These are phyloP conservation scores for Volucella inanis DNA, from an alignment of 2,888 invertebrate species.

Conservation along the genomic window DNA sequence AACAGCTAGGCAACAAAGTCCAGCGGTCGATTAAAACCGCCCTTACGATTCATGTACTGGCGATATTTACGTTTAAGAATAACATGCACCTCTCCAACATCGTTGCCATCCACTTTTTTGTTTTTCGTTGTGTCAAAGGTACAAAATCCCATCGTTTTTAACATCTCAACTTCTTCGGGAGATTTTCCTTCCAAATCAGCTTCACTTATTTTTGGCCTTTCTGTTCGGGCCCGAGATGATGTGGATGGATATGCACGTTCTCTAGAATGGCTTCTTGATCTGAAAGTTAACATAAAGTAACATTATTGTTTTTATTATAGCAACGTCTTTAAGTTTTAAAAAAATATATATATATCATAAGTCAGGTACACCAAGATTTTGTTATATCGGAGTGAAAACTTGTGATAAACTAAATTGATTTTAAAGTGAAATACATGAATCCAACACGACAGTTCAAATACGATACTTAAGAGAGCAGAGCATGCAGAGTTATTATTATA, in stretches of 20 bases:
- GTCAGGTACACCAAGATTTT: no score
- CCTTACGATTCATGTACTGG: constrained; percentile 99
- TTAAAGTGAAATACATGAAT: no score
- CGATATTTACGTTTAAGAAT: constrained; percentile 97
- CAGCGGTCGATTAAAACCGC: constrained; percentile 98
- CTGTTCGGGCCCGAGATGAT: constrained; percentile 81
- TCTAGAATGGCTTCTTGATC: constrained; percentile 77
- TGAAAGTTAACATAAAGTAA: constrained; percentile 8
- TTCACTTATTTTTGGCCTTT: constrained; percentile 88
- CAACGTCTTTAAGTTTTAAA: neutral
- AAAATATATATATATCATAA: no score
- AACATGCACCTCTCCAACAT: constrained; percentile 96
- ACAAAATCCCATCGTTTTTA: constrained; percentile 98
- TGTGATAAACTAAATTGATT: no score
- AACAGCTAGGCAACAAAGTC: constrained; percentile 93
- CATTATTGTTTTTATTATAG: neutral
- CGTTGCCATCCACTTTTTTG: constrained; percentile 97
- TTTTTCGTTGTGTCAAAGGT: constrained; percentile 98
- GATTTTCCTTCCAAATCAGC: constrained; percentile 95
- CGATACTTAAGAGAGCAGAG: no score
- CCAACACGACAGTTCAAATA: no score
- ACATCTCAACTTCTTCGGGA: constrained; percentile 96
- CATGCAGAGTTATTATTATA: no score
- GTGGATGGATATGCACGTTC: constrained; percentile 78
- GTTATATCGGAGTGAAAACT: no score